Percentiles rank a stretch among this genome's conserved stretches.
These are phyloP conservation scores for Xylota segnis DNA, from an alignment of 2,888 invertebrate species.

Conservation along the genomic window DNA sequence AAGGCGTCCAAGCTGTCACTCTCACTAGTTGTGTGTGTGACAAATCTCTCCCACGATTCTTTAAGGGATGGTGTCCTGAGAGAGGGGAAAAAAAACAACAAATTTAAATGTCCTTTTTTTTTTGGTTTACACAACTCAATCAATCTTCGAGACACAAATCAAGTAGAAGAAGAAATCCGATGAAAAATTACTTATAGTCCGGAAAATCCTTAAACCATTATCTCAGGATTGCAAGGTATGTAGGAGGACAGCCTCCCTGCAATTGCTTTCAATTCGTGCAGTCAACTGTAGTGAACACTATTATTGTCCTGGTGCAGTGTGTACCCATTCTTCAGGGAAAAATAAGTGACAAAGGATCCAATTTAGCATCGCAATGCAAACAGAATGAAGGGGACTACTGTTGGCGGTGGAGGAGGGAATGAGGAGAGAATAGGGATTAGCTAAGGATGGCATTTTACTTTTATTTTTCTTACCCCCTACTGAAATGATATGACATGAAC, in stretches of 20 bases:
- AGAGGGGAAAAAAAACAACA: slow-evolving; percentile 17
- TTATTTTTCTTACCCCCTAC: slow-evolving; percentile 65
- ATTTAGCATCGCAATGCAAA: slow-evolving; percentile 71
- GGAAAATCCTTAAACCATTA: slow-evolving; percentile 53
- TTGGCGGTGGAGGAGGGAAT: slow-evolving; percentile 16
- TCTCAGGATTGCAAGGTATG: slow-evolving; percentile 34
- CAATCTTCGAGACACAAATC: slow-evolving; percentile 59
- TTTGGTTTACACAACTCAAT: slow-evolving; percentile 38
- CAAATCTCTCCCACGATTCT: slow-evolving; percentile 16
- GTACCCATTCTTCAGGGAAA: slow-evolving; percentile 58
- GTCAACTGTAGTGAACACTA: slow-evolving; percentile 46
- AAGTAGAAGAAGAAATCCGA: slow-evolving; percentile 55
- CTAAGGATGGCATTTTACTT: slow-evolving; percentile 59
- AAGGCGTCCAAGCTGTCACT: slow-evolving; percentile 20
- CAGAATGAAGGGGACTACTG: slow-evolving; percentile 19
- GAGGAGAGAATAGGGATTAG: slow-evolving; percentile 68
- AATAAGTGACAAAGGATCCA: slow-evolving; percentile 72
- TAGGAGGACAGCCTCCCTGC: slow-evolving; percentile 1
- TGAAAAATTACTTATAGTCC: slow-evolving; percentile 46
- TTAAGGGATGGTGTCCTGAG: slow-evolving; percentile 4
- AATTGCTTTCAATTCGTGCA: slow-evolving; percentile 39
- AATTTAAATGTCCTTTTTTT: slow-evolving; percentile 38
- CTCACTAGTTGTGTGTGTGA: slow-evolving; percentile 2
- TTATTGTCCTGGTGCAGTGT: slow-evolving; percentile 59
- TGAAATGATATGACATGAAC: slow-evolving; percentile 72